Conservation (phyloP, 2,888 invertebrate genomes). For the Drosophila kambysellisi region DNA sequence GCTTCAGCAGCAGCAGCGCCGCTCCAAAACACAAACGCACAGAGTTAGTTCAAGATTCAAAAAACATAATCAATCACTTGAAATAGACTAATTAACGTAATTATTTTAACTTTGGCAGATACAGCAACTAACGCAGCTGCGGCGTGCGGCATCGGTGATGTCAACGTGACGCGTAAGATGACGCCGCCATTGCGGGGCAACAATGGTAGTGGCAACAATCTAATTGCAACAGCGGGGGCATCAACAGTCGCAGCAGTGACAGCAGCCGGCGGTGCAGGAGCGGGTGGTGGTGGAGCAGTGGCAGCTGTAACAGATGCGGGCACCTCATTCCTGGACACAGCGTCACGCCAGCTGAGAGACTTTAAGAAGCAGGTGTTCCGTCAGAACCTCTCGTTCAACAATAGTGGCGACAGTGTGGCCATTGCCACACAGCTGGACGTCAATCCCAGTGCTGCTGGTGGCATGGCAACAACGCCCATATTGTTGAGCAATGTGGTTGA, state of each 20-base stretch:
- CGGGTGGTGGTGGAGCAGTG: background rate
- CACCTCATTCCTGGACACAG: slow-evolving; percentile 81
- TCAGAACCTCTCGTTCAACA: slow-evolving; percentile 82
- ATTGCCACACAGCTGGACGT: slow-evolving; percentile 35
- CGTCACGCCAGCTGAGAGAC: slow-evolving; percentile 83
- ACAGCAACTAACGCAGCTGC: slow-evolving; percentile 21
- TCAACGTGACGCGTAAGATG: slow-evolving; percentile 37
- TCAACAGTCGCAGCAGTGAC: slow-evolving; percentile 25
- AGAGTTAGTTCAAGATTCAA: slow-evolving; percentile 53
- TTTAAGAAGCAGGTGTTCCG: slow-evolving; percentile 84
- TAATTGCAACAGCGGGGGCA: slow-evolving; percentile 16
- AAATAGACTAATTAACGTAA: background rate
- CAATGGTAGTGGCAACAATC: slow-evolving; percentile 20
- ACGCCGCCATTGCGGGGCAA: slow-evolving; percentile 53
- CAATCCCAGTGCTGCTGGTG: slow-evolving; percentile 18
- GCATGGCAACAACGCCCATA: slow-evolving; percentile 33
- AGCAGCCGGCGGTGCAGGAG: slow-evolving; percentile 13
- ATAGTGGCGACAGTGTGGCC: slow-evolving; percentile 62
- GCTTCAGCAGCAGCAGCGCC: slow-evolving; percentile 11
- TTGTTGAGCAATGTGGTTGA: slow-evolving; percentile 40
- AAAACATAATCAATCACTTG: background rate
- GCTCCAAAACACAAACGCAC: slow-evolving; percentile 50
- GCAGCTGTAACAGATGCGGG: slow-evolving; percentile 18
- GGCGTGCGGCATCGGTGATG: slow-evolving; percentile 32
- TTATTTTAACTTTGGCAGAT: slow-evolving; percentile 1